Evolutionary conservation across 2,797 vertebrate genomes (phyloP).

Genomic region (Thamnophis elegans): DNA sequence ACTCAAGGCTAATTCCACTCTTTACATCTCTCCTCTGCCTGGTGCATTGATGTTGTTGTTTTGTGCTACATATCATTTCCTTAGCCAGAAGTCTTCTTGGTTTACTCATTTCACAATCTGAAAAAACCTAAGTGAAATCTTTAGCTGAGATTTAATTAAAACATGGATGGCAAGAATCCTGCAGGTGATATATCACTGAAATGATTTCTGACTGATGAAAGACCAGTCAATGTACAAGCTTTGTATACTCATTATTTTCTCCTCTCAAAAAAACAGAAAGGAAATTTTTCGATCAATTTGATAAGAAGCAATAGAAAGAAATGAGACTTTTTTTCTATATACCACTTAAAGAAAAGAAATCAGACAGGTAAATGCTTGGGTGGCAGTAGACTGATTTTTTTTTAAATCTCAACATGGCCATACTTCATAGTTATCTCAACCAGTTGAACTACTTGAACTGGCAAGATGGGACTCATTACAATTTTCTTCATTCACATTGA

Average conservation of each 20-base stretch:
- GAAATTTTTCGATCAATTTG: neutral
- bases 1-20: neutral
- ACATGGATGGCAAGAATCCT: neutral
- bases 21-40: neutral
- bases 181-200: neutral
- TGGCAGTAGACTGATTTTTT: neutral
- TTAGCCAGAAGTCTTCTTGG: neutral
- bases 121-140: neutral
- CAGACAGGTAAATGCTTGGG: neutral
- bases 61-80: neutral
- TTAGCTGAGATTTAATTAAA: neutral
- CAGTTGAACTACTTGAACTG: neutral
- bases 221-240: neutral
- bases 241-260: neutral
- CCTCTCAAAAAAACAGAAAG: neutral
- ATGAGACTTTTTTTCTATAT: neutral
- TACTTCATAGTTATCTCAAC: neutral
- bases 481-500: neutral
- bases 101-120: neutral
- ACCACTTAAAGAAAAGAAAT: neutral
- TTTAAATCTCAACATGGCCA: neutral
- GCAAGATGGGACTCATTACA: slow-evolving; percentile 5
- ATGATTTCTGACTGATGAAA: neutral
- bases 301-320: neutral
- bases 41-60: neutral